Conservation (phyloP, 2,113 vertebrate species). For the Trochalopteron elliotii region DNA sequence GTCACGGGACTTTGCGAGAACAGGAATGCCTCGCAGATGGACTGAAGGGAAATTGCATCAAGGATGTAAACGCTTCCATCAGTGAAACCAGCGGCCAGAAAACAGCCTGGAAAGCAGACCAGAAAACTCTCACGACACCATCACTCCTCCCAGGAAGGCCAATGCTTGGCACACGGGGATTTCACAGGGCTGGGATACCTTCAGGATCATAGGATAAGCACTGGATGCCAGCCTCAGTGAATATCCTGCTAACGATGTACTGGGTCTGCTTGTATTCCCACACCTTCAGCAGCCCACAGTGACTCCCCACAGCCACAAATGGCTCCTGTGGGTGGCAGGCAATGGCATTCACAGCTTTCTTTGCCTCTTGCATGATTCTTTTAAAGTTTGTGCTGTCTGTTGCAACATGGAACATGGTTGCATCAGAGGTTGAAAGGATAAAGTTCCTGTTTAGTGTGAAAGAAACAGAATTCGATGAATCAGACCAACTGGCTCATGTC, state of each 20-base stretch:
- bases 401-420: conserved; percentile 78
- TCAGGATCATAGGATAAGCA: conserved; percentile 84
- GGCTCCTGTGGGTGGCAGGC: conserved; percentile 85
- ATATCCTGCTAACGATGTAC: conserved; percentile 76
- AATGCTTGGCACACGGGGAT: background rate
- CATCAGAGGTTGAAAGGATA: conserved; percentile 81
- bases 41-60: conserved; percentile 78
- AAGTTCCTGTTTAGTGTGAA: conserved; percentile 82
- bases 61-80: conserved; percentile 85
- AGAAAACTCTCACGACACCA: background rate
- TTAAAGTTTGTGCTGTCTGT: conserved; percentile 58
- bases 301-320: conserved; percentile 78
- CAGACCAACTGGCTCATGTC: background rate
- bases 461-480: conserved; percentile 20
- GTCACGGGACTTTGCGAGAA: conserved; percentile 78
- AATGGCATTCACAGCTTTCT: conserved; percentile 76
- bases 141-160: background rate
- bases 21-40: conserved; percentile 73
- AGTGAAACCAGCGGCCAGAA: conserved; percentile 84
- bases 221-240: conserved; percentile 75
- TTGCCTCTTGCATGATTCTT: conserved; percentile 77
- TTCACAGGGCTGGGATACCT: conserved; percentile 68
- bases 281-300: conserved; percentile 82
- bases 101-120: conserved; percentile 72
- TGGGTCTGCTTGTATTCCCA: conserved; percentile 81